Percentiles rank a stretch among this genome's conserved stretches.
phyloP scores from a whole-genome alignment of 2,888 invertebrate genomes.

The Sepiola atlantica region DNA sequence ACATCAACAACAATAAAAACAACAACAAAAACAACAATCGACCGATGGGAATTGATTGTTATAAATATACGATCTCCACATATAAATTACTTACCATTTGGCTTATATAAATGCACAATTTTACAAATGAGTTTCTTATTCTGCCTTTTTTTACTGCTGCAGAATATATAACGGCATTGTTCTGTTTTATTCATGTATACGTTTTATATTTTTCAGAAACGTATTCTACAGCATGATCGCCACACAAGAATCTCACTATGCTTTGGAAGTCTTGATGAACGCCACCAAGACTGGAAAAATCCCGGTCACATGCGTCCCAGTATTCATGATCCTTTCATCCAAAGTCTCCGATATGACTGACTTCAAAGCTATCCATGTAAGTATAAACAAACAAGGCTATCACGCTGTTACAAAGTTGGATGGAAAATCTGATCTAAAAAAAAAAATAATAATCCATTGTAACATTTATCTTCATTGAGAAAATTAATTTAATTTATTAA shows the following conservation, averaged over 20 bases:
- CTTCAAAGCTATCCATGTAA: not conserved
- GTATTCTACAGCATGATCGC: not conserved
- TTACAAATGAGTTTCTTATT: not conserved
- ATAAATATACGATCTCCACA: no score
- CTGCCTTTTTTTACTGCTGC: not conserved
- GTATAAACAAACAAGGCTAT: not conserved
- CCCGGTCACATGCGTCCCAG: not conserved
- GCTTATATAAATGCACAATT: no score
- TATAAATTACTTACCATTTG: no score
- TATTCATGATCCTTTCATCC: not conserved
- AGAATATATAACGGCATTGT: not conserved
- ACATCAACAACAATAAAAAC: no score
- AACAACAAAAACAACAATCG: no score
- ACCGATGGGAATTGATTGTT: no score
- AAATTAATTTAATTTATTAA: no score
- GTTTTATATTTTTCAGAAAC: not conserved
- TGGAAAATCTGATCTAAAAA: no score
- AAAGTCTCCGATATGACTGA: not conserved
- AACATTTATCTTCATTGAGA: no score
- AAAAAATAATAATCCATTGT: no score
- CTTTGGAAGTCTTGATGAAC: not conserved
- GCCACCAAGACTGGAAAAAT: not conserved
- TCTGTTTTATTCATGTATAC: not conserved
- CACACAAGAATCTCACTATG: not conserved
- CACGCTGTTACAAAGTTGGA: no score